phyloP scores from a whole-genome alignment of 2,888 invertebrate species.

The Andrena flavipes region DNA sequence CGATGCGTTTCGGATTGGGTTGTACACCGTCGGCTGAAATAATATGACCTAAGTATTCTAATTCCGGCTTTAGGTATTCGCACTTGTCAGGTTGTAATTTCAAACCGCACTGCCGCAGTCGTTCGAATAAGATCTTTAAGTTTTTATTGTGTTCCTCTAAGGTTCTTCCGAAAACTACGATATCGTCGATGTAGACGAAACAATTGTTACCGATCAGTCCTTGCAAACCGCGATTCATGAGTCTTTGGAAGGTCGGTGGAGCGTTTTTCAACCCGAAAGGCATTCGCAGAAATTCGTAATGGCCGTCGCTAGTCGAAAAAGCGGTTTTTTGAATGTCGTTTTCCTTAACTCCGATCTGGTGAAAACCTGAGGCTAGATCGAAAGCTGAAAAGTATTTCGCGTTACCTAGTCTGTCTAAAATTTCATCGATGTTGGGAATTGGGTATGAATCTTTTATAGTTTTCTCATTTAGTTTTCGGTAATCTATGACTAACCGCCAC shows the following conservation, averaged over 20 bases:
- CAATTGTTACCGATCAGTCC: conserved; percentile 18
- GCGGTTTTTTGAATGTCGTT: neutral
- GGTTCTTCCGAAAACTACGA: conserved; percentile 8
- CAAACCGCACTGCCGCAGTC: neutral
- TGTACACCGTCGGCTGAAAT: conserved; percentile 13
- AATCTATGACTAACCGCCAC: conserved; percentile 23
- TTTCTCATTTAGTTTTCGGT: conserved; percentile 1
- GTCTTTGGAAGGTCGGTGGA: conserved; percentile 13
- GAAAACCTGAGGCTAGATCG: conserved; percentile 6
- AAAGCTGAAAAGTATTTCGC: neutral
- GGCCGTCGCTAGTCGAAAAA: neutral
- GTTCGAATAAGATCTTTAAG: conserved; percentile 3
- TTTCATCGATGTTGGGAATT: conserved; percentile 13
- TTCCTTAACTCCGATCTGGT: neutral
- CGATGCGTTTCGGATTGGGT: neutral
- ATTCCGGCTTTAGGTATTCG: conserved; percentile 17
- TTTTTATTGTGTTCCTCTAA: conserved; percentile 27
- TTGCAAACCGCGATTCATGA: conserved; percentile 18
- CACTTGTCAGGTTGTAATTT: conserved; percentile 37
- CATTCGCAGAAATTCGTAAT: neutral
- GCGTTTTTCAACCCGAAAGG: conserved; percentile 21
- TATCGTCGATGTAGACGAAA: conserved; percentile 30
- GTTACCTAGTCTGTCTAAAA: conserved; percentile 9
- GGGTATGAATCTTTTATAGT: conserved; percentile 15
- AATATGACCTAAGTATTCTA: conserved; percentile 28